Evolutionary conservation across 2,888 invertebrate species (phyloP), one percentile per base, ranked within the genome.

Genomic region (Octodonta nipae): DNA sequence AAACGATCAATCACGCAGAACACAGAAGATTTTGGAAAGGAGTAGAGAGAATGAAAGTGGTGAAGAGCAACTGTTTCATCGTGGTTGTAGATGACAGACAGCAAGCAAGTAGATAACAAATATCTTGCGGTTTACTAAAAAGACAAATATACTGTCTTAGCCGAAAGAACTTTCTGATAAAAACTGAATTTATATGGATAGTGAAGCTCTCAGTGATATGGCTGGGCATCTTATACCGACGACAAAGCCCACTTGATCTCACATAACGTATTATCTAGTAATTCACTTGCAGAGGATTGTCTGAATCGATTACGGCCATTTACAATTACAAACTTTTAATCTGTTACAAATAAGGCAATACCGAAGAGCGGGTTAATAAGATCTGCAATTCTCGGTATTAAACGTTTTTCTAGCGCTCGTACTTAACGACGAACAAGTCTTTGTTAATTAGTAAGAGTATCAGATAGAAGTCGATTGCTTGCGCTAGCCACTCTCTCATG

Each of bases 251-350:
- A 26, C 10, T 34, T 37, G 35, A 34, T 35, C 33, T 34, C 40
- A 22, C 22, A 22, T 22, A 22, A 22, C 11, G 22, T 22, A 35
- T 35, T 37, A 42, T 43, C 37, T 32, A 26, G 42, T 32, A 37
- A 42, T 42, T 40, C 37, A 28, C 31, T 40, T 28, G 37, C 36
- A 36, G 10, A 11, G 34, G 35, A 37, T 40, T 40, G 43, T 38
- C 44, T 43, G 42, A 50, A 49, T 51, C 47, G 48, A 51, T 51
- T 50, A 48, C 46, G 38, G 38, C 42, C 45, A 50, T 51, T 51
- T 47, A 49, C 47, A 52, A 52, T 52, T 51, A 52, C 47, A 49
- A 51, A 53, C 46, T 46, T 49, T 51, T 51, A 52, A 49, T 50
- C 51, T 47, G 43, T 41, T 50, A 52, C 52, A 51, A 53, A 53